Evolutionary conservation across 2,888 invertebrate species (phyloP), one percentile per base, ranked within the genome.

Genomic region (Rambutsinella grinnellia): DNA sequence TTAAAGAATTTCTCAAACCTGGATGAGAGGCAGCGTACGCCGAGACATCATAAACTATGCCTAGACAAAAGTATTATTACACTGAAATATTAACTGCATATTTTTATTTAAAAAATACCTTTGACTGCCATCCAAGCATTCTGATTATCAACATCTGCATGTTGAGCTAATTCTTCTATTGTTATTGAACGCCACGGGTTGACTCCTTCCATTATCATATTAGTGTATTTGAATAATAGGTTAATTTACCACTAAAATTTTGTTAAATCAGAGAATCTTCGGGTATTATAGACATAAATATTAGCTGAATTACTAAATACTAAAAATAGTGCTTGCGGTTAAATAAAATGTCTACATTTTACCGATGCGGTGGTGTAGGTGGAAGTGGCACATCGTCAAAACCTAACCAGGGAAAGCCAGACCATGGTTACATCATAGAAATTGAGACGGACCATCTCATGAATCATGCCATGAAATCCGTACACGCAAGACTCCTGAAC

Each of bases 51-150:
- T 70, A 70, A 3, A 70, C 70, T 19, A 70, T 17, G 13, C 70
- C 70, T 70, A 46, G 15, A 21, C n/a, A 46, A 46, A 60, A 46
- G 44, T 17, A 27, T 44, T 13, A 44, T n/a, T n/a, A n/a, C n/a
- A n/a, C n/a, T n/a, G 36, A 36, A 36, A 2, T 44, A 8, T 10
- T 36, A 8, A 13, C n/a, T 36, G 23, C 15, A 58, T 5, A 27
- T 21, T 13, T 21, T 2, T 24, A 47, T 61, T 6, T 13, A 24
- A 27, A 21, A 8, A 26, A 49, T 15, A 72, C 72, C 67, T 67
- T 57, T 61, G 13, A 74, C 23, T 0, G 46, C 44, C 3, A 74
- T 56, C 74, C 74, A 74, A 10, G 66, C 74, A 24, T 74, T 36
- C 13, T 36, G 15, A 19, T 54, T 61, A 0, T 61, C 61, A 1